Base-by-base conservation (phyloP, 2,888 invertebrate genomes). In the Sipha maydis region DNA sequence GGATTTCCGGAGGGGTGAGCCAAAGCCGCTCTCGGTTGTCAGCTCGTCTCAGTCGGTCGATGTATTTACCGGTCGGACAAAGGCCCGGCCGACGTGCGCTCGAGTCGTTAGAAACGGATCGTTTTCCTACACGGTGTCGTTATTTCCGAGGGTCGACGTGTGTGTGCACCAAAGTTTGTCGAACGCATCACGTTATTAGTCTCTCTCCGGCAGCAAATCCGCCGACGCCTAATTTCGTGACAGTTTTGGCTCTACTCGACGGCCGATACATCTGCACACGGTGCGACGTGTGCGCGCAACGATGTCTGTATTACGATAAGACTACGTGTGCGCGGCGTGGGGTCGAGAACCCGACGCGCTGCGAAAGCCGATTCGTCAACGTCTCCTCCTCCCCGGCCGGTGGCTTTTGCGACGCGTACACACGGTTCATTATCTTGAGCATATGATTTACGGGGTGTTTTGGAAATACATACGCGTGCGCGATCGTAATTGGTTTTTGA, bases 1-100 rank as follows among this genome's bases (percentile, higher is more conserved):
- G 38, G 5, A 38, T 79, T 79, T 79, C 79, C 79, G 61, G 79
- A 38, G 79, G 79, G 79, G 56, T 34, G 79, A 79, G 69, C 69
- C 69, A 3, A 5, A n/a, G 69, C 34, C 28, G 34, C 34, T 28
- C 56, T 17, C 61, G 79, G 79, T 61, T 79, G 79, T 79, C 79
- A 61, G 34, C 61, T 79, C 79, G 17, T 79, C 79, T 79, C 38
- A 79, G 61, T 25, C 34, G 17, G 79, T 61, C 79, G 79, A 79
- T 79, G 79, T 34, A 38, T 79, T 38, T 61, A 61, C 61, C 56
- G 79, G 38, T 56, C 61, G 79, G 34, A 79, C 56, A 61, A 79
- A 79, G 34, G 73, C 28, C 41, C 17, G 71, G 9, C 71, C 11
- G 25, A 14, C 21, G 54, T 48, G 9, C 31, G 76, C n/a, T n/a